These are phyloP conservation scores for Chirona hameri DNA, from an alignment of 2,888 invertebrate species.

Conservation along the genomic window DNA sequence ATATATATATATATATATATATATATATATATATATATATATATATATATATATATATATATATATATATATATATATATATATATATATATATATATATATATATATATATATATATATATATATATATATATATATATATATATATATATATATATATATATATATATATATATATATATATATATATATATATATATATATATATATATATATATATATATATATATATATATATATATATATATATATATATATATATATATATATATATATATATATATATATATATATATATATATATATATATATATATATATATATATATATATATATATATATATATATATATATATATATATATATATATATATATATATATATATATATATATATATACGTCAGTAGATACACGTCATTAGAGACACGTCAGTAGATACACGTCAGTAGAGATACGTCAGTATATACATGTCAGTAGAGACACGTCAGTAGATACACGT, in stretches of 20 bases:
- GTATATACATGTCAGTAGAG: no score
- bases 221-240: neutral
- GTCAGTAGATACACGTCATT: no score
- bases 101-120: neutral
- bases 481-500: no score
- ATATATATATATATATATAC: no score
- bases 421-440: no score
- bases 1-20: neutral
- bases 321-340: neutral
- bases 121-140: neutral
- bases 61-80: neutral
- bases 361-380: no score
- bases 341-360: constrained; percentile 1
- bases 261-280: no score
- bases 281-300: no score
- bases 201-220: neutral
- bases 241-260: neutral
- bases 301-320: neutral
- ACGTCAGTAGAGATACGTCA: no score
- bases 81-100: neutral
- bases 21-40: neutral
- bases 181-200: neutral
- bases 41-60: neutral
- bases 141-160: neutral
- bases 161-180: neutral